phyloP scores from a whole-genome alignment of 2,888 invertebrate genomes.

The Trachelus stipa region DNA sequence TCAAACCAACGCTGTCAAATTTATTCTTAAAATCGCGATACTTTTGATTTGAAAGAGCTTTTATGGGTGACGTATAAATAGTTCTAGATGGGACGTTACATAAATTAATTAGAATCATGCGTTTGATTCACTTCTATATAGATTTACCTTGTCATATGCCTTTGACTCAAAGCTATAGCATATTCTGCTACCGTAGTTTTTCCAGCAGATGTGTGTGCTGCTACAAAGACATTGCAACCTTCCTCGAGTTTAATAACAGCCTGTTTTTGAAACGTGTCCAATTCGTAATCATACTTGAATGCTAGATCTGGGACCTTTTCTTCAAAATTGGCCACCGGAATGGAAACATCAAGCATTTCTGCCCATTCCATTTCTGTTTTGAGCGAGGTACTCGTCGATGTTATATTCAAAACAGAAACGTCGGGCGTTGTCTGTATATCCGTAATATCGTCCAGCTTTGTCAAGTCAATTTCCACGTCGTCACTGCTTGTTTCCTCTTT shows the following conservation, averaged over 20 bases:
- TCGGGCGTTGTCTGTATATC: conserved; percentile 51
- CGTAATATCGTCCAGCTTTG: conserved; percentile 53
- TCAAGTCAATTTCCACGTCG: conserved; percentile 14
- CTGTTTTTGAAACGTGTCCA: conserved; percentile 98
- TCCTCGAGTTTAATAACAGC: conserved; percentile 95
- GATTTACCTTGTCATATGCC: conserved; percentile 86
- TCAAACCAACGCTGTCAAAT: conserved; percentile 92
- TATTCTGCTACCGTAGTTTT: conserved; percentile 99
- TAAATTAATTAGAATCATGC: background rate
- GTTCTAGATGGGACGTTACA: conserved; percentile 68
- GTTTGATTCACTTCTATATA: background rate
- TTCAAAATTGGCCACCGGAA: conserved; percentile 84
- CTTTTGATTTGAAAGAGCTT: conserved; percentile 98
- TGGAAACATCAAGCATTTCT: conserved; percentile 84
- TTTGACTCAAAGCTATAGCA: conserved; percentile 94
- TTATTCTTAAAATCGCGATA: conserved; percentile 95
- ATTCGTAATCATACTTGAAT: conserved; percentile 86
- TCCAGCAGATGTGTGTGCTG: conserved; percentile 98
- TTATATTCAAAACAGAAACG: conserved; percentile 78
- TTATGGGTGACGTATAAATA: conserved; percentile 99
- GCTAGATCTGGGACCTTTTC: conserved; percentile 87
- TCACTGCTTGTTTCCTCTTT: background rate
- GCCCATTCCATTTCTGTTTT: conserved; percentile 82
- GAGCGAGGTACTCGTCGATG: conserved; percentile 64
- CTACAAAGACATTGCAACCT: conserved; percentile 96